Conservation (phyloP, 2,797 vertebrate species). For the Myotis findleyi region DNA sequence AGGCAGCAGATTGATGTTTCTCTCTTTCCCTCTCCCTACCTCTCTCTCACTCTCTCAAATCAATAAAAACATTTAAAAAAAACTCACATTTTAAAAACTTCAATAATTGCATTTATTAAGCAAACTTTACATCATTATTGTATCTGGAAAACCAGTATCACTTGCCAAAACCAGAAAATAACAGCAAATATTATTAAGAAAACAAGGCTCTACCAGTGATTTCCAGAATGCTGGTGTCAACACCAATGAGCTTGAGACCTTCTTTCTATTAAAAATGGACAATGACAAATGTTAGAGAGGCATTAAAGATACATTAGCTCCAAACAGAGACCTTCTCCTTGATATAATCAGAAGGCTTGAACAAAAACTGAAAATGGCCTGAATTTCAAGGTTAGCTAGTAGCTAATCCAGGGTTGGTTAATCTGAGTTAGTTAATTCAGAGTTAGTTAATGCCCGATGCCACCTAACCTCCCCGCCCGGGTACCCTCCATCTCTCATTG, state of each 20-base stretch:
- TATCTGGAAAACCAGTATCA: not conserved
- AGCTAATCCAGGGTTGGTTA: not conserved
- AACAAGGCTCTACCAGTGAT: not conserved
- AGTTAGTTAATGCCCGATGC: not conserved
- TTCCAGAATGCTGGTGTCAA: not conserved
- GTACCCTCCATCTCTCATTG: not conserved
- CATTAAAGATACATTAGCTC: not conserved
- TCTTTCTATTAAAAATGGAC: constrained; percentile 26
- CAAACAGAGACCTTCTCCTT: not conserved
- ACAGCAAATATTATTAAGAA: not conserved
- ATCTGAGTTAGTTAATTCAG: not conserved
- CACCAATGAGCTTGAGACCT: not conserved
- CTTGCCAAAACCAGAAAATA: not conserved
- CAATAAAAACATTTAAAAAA: too few relatives aligned
- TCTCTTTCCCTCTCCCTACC: too few relatives aligned
- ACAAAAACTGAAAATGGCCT: not conserved
- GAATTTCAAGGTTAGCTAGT: not conserved
- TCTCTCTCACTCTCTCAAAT: too few relatives aligned
- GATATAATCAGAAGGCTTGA: not conserved
- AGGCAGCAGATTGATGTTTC: too few relatives aligned
- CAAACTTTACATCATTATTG: not conserved
- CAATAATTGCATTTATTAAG: not conserved
- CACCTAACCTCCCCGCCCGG: too few relatives aligned
- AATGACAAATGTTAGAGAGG: not conserved
- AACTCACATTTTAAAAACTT: not conserved